Conservation (phyloP, 1,140 invertebrate species). For the Drepana arcuata region DNA sequence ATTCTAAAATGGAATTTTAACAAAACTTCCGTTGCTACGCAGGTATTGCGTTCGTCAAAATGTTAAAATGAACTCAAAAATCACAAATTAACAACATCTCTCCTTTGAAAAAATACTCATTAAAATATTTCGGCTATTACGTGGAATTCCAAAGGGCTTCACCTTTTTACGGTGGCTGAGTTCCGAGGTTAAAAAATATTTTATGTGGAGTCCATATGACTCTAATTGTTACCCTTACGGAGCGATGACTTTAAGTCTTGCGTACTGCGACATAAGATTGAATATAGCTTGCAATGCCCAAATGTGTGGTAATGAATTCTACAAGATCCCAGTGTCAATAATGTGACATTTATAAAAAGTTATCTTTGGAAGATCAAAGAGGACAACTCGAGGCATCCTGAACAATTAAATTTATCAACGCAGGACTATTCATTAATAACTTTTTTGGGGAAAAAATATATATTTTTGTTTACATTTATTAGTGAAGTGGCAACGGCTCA, state of each 20-base stretch:
- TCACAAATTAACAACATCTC: constrained; percentile 37
- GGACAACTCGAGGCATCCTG: constrained; percentile 32
- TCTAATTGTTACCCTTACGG: too few relatives aligned
- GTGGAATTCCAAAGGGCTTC: constrained; percentile 25
- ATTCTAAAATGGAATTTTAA: constrained; percentile 38
- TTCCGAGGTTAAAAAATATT: constrained; percentile 31
- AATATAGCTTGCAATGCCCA: too few relatives aligned
- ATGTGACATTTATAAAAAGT: constrained; percentile 34
- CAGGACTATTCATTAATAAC: constrained; percentile 47
- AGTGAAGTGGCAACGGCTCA: constrained; percentile 49
- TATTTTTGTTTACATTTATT: constrained; percentile 69
- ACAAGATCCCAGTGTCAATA: constrained; percentile 20
- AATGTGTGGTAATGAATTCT: too few relatives aligned
- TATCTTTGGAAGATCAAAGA: constrained; percentile 35
- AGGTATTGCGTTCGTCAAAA: too few relatives aligned
- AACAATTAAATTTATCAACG: constrained; percentile 59
- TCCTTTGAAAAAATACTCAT: constrained; percentile 44
- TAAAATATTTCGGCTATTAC: constrained; percentile 61
- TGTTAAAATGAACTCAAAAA: constrained; percentile 4
- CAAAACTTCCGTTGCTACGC: constrained; percentile 41
- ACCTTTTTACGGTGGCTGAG: constrained; percentile 35
- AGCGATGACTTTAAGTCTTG: too few relatives aligned
- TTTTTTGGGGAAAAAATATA: constrained; percentile 41
- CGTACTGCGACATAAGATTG: too few relatives aligned
- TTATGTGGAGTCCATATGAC: too few relatives aligned